Evolutionary conservation across 1,140 invertebrate species (phyloP), one percentile per base, ranked within the genome.

Genomic region (Panulirus ornatus): DNA sequence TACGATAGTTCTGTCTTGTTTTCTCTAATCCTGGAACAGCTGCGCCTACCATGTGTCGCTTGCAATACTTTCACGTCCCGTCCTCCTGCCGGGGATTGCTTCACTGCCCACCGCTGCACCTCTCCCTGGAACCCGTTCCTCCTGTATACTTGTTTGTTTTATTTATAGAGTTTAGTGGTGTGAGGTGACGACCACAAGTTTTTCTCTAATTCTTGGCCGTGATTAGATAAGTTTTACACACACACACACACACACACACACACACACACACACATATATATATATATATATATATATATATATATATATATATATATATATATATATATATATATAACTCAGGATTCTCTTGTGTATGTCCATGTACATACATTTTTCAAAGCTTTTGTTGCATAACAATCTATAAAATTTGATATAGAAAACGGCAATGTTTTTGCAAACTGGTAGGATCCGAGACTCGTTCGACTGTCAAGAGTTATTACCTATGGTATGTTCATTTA

Each of bases 231-330:
- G 51, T 11, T 22, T 22, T 22, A n/a, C n/a, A n/a, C n/a, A n/a
- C n/a, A n/a, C n/a, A n/a, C n/a, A n/a, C n/a, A n/a, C n/a, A n/a
- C n/a, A 58, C 51, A 58, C 51, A 58, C 51, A 58, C 51, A 58
- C 51, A 58, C 51, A 58, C 51, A 58, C 51, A 58, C 51, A 58
- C 51, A 58, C 51, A 58, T 22, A 58, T 22, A 81, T 81, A 81
- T 8, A 81, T 81, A 81, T 8, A 81, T 81, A 81, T 81, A 81
- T 51, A 42, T 51, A 42, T 51, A 81, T 47, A 81, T 51, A 81
- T 8, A 81, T 81, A 47, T 81, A 1, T 47, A 8, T 51, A 42
- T 81, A 42, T 47, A 16, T 47, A 51, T 81, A 42, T 51, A 81
- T 51, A 79, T 81, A 47, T 51, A 81, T 81, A 81, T 27, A 22